These are phyloP conservation scores for Ahaetulla prasina DNA, from an alignment of 2,113 vertebrate species.

Conservation along the genomic window DNA sequence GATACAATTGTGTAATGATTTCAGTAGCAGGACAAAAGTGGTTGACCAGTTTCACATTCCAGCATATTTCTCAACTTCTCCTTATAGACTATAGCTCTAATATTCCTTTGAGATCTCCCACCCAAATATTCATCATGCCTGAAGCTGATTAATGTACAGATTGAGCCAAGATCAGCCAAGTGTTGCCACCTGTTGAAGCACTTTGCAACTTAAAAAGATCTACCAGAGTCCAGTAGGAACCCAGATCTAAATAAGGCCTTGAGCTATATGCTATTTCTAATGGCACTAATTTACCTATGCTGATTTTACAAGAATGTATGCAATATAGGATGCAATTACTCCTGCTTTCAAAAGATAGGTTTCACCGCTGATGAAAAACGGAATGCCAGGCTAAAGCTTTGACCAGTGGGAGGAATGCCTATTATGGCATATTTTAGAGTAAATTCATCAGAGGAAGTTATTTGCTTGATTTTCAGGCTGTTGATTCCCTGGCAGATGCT, in stretches of 20 bases:
- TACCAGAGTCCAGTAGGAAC: not conserved
- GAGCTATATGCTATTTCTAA: not conserved
- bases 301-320: not conserved
- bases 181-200: not conserved
- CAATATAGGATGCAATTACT: rapidly evolving
- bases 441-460: not conserved
- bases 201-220: not conserved
- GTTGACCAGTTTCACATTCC: not conserved
- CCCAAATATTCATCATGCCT: not conserved
- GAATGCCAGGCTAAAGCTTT: rapidly evolving
- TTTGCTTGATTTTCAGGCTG: slow-evolving; percentile 12
- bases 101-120: not conserved
- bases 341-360: not conserved
- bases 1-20: not conserved
- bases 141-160: not conserved
- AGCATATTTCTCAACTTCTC: not conserved
- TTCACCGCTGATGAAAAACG: not conserved
- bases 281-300: rapidly evolving
- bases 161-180: not conserved
- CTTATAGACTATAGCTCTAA: not conserved
- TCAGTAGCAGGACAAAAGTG: not conserved
- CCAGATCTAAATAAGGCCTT: not conserved
- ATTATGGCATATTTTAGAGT: not conserved
- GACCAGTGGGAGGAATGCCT: not conserved
- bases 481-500: slow-evolving; percentile 10